These are phyloP conservation scores for Clarias platycephalus DNA, from an alignment of 2,797 vertebrate species.

Conservation along the genomic window DNA sequence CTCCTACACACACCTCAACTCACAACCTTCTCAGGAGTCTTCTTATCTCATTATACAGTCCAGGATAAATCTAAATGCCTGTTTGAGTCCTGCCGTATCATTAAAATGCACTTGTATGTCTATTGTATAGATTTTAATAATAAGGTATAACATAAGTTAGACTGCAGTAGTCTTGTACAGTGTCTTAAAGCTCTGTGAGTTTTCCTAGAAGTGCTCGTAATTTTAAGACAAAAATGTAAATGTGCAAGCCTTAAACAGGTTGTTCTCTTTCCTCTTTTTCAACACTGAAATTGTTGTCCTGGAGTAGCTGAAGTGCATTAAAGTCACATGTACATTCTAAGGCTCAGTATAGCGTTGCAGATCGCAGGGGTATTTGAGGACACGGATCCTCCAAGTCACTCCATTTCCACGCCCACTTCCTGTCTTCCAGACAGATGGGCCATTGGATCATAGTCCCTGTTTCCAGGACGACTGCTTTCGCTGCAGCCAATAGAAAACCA, in stretches of 20 bases:
- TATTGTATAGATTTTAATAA: conserved; percentile 1
- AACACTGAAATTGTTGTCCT: background rate
- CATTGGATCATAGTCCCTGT: conserved; percentile 54
- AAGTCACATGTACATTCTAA: conserved; percentile 10
- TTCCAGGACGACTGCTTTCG: conserved; percentile 48
- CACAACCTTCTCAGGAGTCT: background rate
- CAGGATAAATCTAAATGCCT: conserved; percentile 3
- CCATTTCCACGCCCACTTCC: conserved; percentile 63
- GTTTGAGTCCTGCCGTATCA: background rate
- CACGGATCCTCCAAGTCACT: conserved; percentile 49
- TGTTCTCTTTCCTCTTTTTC: background rate
- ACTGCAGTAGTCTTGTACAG: background rate
- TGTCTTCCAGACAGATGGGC: conserved; percentile 67
- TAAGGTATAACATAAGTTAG: background rate
- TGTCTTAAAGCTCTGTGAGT: background rate
- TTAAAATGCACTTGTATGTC: background rate
- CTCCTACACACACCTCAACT: conserved; percentile 20
- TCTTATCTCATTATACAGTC: conserved; percentile 3
- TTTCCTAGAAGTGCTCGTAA: background rate
- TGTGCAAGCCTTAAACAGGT: background rate
- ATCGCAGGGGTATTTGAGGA: conserved; percentile 44
- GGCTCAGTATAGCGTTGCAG: background rate
- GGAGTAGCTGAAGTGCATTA: background rate
- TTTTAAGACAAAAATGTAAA: background rate
- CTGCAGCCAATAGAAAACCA: conserved; percentile 48